Percentiles rank a stretch among this genome's conserved stretches.
These are phyloP conservation scores for Ahaetulla prasina DNA, from an alignment of 2,113 vertebrate genomes.

Conservation along the genomic window DNA sequence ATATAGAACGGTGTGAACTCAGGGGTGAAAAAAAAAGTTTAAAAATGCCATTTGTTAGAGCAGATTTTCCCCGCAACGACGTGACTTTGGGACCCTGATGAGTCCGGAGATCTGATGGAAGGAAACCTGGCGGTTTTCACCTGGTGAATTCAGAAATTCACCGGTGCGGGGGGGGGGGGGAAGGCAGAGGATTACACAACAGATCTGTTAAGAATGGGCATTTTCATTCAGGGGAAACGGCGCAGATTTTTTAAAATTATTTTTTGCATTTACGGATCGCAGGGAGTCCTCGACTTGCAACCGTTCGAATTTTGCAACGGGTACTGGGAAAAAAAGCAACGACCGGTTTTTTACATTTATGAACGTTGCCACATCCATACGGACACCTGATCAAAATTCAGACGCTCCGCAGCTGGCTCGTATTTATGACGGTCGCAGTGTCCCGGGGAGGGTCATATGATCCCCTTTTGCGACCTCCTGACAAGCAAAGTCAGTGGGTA, in stretches of 20 bases:
- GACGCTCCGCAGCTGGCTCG: not conserved
- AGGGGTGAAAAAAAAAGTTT: not conserved
- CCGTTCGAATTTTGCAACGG: not conserved
- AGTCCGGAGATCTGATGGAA: not conserved
- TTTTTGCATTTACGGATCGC: not conserved
- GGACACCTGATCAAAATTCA: not conserved
- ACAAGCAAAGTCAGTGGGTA: no score
- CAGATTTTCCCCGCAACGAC: not conserved
- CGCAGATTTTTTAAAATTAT: no score
- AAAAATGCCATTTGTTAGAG: not conserved
- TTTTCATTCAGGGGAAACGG: slow-evolving; percentile 15
- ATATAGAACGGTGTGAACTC: not conserved
- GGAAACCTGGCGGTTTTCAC: not conserved
- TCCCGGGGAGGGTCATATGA: no score
- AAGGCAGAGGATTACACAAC: slow-evolving; percentile 18
- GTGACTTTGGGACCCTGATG: not conserved
- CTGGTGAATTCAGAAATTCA: not conserved
- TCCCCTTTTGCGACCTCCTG: no score
- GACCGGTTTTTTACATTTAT: not conserved
- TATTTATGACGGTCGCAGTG: no score
- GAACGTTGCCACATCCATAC: no score
- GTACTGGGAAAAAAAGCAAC: not conserved
- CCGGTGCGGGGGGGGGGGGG: fast-evolving
- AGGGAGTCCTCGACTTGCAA: not conserved
- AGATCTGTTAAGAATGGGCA: not conserved